These are phyloP conservation scores for Pachyuromys duprasi DNA, from an alignment of 2,797 vertebrate species.

Conservation along the genomic window DNA sequence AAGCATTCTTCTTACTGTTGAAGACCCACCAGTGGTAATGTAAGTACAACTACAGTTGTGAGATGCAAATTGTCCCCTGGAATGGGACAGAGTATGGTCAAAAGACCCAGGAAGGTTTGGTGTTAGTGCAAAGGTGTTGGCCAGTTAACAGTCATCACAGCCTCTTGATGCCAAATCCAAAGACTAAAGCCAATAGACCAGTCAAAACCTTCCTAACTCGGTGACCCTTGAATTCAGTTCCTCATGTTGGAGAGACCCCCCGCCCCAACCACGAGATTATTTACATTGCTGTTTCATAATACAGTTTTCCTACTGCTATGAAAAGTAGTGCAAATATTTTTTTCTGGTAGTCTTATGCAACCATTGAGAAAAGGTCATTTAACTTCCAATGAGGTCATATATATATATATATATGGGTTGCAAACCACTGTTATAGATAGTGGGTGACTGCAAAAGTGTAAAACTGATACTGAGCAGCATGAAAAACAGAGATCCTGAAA, in stretches of 20 bases:
- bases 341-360: neutral
- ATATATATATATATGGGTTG: no score
- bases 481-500: neutral
- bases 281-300: neutral
- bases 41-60: neutral
- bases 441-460: neutral
- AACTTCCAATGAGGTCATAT: neutral
- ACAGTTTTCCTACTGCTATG: neutral
- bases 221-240: neutral
- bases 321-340: neutral
- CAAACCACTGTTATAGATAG: neutral
- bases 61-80: neutral
- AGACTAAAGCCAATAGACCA: neutral
- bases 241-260: neutral
- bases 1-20: neutral
- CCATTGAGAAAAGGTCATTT: neutral
- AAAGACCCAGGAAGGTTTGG: neutral
- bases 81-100: neutral
- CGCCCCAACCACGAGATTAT: neutral
- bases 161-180: neutral
- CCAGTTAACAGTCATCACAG: neutral
- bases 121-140: neutral
- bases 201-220: neutral
- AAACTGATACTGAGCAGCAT: neutral
- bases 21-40: neutral